These are phyloP conservation scores for Leptodactylus fallax DNA, from an alignment of 2,797 vertebrate genomes.

Conservation along the genomic window DNA sequence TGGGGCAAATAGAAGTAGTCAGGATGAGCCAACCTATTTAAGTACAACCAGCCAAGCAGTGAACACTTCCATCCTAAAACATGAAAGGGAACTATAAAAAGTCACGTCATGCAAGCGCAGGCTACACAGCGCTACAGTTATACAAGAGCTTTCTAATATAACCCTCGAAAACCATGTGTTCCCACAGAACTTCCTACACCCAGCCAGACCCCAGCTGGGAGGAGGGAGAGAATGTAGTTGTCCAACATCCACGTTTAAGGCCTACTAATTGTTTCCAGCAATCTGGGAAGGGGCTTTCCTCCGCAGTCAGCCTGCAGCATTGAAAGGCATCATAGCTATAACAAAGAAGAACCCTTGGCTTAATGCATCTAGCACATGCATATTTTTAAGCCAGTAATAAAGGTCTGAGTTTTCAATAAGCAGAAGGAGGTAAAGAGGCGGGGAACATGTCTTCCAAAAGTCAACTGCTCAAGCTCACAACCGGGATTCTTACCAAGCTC, in stretches of 20 bases:
- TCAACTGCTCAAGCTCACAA: background rate
- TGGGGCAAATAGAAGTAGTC: too few relatives aligned
- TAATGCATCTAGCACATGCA: constrained; percentile 45
- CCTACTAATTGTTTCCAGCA: constrained; percentile 44
- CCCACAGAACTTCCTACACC: background rate
- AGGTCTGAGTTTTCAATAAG: background rate
- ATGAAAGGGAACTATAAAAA: background rate
- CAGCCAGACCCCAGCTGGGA: constrained; percentile 4
- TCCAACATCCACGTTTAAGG: constrained; percentile 45
- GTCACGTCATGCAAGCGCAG: background rate
- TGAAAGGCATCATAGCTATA: background rate
- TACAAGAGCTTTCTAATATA: background rate
- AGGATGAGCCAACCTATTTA: too few relatives aligned
- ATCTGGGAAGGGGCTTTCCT: constrained; percentile 1
- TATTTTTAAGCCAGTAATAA: background rate
- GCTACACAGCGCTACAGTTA: too few relatives aligned
- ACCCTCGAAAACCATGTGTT: constrained; percentile 19
- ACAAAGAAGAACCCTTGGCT: background rate
- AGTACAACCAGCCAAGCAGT: too few relatives aligned
- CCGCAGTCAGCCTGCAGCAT: background rate
- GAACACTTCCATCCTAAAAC: too few relatives aligned
- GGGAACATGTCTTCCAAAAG: background rate
- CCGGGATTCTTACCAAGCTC: constrained; percentile 15
- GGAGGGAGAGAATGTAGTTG: background rate
- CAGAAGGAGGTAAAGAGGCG: background rate